Conservation (phyloP, 2,113 vertebrate genomes). For the Thermophis baileyi region DNA sequence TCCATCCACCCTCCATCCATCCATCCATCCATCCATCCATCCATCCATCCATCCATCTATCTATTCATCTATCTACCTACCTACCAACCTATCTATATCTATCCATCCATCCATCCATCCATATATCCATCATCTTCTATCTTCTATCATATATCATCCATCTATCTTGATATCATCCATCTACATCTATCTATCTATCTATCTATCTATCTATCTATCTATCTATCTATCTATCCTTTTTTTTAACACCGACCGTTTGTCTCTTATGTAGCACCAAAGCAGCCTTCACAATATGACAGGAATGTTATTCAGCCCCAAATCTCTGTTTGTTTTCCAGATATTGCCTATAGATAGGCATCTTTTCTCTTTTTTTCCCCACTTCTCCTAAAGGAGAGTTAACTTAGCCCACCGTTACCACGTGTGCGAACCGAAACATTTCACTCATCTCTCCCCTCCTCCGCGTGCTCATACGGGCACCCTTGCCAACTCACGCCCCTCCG, state of each 20-base stretch:
- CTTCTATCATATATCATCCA: no score
- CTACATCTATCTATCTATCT: no score
- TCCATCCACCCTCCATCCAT: no score
- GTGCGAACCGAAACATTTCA: slow-evolving; percentile 42
- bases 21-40: no score
- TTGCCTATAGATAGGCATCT: background rate
- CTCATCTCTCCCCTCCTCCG: slow-evolving; percentile 4
- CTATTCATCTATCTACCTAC: no score
- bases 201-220: no score
- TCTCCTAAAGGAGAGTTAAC: slow-evolving; percentile 42
- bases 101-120: no score
- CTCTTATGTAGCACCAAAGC: accelerated
- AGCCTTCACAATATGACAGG: background rate
- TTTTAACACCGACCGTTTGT: background rate
- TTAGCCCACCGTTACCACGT: slow-evolving; percentile 54
- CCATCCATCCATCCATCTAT: no score
- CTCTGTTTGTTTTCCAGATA: slow-evolving; percentile 9
- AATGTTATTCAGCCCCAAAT: background rate
- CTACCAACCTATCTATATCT: no score
- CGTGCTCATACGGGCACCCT: background rate
- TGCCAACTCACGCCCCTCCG: background rate
- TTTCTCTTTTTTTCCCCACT: background rate
- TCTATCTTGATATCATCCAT: no score
- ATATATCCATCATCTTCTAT: no score
- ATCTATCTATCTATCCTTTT: no score